A percentile compares a stretch with the other conserved stretches of the same genome.
Conservation (phyloP, 2,888 invertebrate species). For the Sesia apiformis region DNA sequence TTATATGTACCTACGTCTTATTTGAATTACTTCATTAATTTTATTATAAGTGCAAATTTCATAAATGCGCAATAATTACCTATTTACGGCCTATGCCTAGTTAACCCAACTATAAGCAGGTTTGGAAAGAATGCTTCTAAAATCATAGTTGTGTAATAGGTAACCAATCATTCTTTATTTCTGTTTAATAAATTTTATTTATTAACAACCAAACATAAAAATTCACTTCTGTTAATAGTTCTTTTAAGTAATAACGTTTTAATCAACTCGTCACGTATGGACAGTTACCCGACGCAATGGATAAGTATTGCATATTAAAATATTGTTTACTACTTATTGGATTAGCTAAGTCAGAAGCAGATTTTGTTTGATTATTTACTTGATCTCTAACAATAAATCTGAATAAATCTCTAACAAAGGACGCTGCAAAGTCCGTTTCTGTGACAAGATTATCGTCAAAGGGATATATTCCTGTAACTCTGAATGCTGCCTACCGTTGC, state of each 20-base stretch:
- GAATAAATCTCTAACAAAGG: background rate
- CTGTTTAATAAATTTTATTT: background rate
- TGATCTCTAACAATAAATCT: background rate
- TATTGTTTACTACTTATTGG: no score
- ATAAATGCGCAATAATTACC: no score
- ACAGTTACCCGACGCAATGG: background rate
- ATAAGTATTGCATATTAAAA: background rate
- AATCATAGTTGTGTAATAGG: background rate
- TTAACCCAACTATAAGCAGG: background rate
- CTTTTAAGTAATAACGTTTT: background rate
- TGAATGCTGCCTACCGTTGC: background rate
- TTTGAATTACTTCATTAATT: no score
- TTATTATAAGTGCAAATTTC: no score
- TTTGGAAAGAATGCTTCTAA: background rate
- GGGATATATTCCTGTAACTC: background rate
- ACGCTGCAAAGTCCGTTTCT: background rate
- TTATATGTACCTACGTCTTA: no score
- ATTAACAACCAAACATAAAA: background rate
- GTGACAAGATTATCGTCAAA: background rate
- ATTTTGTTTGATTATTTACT: background rate
- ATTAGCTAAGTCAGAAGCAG: background rate
- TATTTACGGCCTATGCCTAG: background rate
- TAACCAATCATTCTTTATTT: background rate
- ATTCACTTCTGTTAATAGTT: background rate
- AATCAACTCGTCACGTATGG: background rate